Base-by-base conservation (phyloP, 2,113 vertebrate genomes). In the Gila orcuttii region DNA sequence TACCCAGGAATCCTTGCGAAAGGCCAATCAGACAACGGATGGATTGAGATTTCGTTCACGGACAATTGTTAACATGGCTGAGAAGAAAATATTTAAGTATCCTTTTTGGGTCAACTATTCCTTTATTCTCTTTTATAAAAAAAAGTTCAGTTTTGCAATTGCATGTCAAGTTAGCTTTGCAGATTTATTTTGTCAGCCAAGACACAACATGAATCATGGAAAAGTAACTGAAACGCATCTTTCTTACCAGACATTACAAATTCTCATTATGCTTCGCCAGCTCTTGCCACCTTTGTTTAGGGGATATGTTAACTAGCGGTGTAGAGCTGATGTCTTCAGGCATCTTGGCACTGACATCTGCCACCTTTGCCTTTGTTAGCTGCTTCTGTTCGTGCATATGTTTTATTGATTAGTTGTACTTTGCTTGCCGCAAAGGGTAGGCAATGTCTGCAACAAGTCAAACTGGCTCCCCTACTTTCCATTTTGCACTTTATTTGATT, bases 391-490 rank as follows among this genome's bases (percentile, higher is more conserved):
- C 76, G 71, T 47, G 83, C 4, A n/a, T 11, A 78, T 79, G 75
- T 79, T 79, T 79, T 85, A 85, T 85, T 79, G 76, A 85, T 86
- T 73, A 28, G 69, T 13, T 62, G 60, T 15, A 60, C 2, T 28
- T 28, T 28, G 28, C 28, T 28, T 4, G 55, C 55, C 10, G 64
- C 74, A 25, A 17, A 64, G 45, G 31, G 57, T 71, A 31, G 2
- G 64, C 62, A 60, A 9, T 33, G 57, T 62, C 25, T 81, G 62
- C 23, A 59, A 71, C 50, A 64, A 64, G n/a, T 13, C 66, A 73
- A 73, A 77, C 33, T 33, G 79, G 45, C 19, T 69, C 11, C 13
- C 57, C 1, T 47, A 42, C n/a, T 77, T 78, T n/a, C 23, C 36
- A 6, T 75, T 50, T 71, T 52, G 47, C n/a, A 47, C 11, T 74